Base-by-base conservation (phyloP, 23 tunicate genomes). In the Botrylloides violaceus region DNA sequence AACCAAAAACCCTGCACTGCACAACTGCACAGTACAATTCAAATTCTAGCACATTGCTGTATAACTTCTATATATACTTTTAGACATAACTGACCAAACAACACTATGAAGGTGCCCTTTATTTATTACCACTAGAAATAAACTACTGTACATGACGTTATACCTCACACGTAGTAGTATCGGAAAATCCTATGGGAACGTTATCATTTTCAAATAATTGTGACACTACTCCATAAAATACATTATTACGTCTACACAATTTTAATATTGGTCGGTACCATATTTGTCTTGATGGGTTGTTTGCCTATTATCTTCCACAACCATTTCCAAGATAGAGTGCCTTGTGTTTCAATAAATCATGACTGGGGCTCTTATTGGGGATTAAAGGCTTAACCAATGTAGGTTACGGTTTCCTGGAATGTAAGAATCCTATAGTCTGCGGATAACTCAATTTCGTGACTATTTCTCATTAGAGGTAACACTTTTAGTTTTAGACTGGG, bases 301-400 rank as follows among this genome's bases (percentile, higher is more conserved):
- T 43, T 43, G 53, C 53, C 53, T 15, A 43, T 43, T 43, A 43
- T 15, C 53, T 43, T 43, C 53, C 53, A 43, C 53, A 9, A 43
- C 53, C 53, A 43, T 43, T 43, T 43, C 53, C 53, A 43, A 43
- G n/a, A n/a, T n/a, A n/a, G 53, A 43, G 53, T 43, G 53, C 53
- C 53, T 43, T 43, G 53, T 43, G 53, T 43, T 43, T 43, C 53
- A 43, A 43, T 43, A 43, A 43, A 43, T 43, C 53, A 43, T 43
- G 53, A 43, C 53, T 43, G 53, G 53, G 53, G 53, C 53, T 43
- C 53, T 43, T 43, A 43, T 43, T 43, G 53, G 53, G 53, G 53
- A 43, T 43, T 43, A 43, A 43, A 43, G 53, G 53, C 53, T 43
- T 43, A 43, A 43, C 53, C 53, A 43, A 43, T 43, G 53, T 43